Evolutionary conservation across 2,797 vertebrate species (phyloP), one percentile per base, ranked within the genome.

Genomic region (Protonibea diacanthus): DNA sequence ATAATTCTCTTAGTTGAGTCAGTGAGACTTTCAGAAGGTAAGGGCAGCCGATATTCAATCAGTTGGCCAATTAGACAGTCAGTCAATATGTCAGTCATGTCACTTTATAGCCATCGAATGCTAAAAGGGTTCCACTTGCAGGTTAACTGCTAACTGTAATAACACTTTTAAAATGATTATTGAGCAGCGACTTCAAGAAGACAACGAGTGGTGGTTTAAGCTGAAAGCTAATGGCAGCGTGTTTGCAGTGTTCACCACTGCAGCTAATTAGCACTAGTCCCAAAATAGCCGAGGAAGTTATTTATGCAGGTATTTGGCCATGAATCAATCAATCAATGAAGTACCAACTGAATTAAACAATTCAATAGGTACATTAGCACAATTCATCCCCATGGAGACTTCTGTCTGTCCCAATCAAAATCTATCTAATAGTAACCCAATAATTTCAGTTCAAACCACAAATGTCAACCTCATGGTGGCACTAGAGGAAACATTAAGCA

Each of bases 81-180:
- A 71, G 21, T 81, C 74, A 63, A 27, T 75, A 48, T 58, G 49
- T 60, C 33, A 53, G 25, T 47, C 40, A 10, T 38, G 47, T 61
- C 3, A 17, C 23, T 56, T 70, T 44, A 57, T 20, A 53, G 48
- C 61, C 21, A 70, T 0, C 21, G 59, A 47, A 53, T 15, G 21
- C 40, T n/a, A 70, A 68, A 55, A 29, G 17, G 38, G 25, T 56
- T 33, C 2, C 6, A 47, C 40, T 42, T 47, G 38, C 60, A 33
- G 23, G 4, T 52, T 45, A n/a, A 38, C 1, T 5, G 33, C 40
- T 20, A 42, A 5, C 27, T 49, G 18, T 20, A 20, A 18, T 15
- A 20, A 29, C 20, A 13, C 20, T 1, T 69, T 33, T 21, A 12
- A 29, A 61, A 53, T 29, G 17, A 5, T 6, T 23, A 17, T 47